A percentile compares a stretch with the other conserved stretches of the same genome.
These are phyloP conservation scores for Sebastes hopkinsi DNA, from an alignment of 2,797 vertebrate genomes.

Conservation along the genomic window DNA sequence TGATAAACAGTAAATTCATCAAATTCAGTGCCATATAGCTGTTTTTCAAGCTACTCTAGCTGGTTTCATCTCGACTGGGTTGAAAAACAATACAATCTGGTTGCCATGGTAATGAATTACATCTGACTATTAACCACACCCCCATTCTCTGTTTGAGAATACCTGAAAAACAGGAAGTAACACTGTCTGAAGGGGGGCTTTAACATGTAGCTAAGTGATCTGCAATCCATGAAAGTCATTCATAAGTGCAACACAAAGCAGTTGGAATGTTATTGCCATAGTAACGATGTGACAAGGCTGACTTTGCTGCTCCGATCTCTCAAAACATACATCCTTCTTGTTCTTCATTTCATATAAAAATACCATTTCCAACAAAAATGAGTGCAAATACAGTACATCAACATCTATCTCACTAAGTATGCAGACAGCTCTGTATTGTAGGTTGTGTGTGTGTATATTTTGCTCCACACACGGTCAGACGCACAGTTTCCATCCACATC, in stretches of 20 bases:
- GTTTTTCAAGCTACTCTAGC: too few species aligned
- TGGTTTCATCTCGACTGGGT: too few species aligned
- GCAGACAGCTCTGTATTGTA: not conserved
- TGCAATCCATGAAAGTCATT: conserved; percentile 15
- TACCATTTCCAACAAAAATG: not conserved
- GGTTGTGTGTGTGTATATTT: not conserved
- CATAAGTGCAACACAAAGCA: conserved; percentile 25
- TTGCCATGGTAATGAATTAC: too few species aligned
- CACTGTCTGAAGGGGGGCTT: not conserved
- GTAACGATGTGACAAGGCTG: conserved; percentile 36
- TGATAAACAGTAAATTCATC: too few species aligned
- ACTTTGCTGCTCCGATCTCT: conserved; percentile 10
- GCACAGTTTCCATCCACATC: conserved; percentile 30
- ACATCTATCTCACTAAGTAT: not conserved
- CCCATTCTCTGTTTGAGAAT: too few species aligned
- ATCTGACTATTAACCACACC: too few species aligned
- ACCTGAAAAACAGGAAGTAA: too few species aligned
- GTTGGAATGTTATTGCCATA: conserved; percentile 42
- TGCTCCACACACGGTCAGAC: conserved; percentile 15
- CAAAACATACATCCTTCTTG: not conserved
- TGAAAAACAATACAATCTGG: too few species aligned
- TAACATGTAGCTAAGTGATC: not conserved
- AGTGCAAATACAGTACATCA: not conserved
- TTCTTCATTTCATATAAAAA: conserved; percentile 15
- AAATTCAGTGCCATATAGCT: too few species aligned